phyloP scores from a whole-genome alignment of 1,140 invertebrate species.

The Diprion similis region DNA sequence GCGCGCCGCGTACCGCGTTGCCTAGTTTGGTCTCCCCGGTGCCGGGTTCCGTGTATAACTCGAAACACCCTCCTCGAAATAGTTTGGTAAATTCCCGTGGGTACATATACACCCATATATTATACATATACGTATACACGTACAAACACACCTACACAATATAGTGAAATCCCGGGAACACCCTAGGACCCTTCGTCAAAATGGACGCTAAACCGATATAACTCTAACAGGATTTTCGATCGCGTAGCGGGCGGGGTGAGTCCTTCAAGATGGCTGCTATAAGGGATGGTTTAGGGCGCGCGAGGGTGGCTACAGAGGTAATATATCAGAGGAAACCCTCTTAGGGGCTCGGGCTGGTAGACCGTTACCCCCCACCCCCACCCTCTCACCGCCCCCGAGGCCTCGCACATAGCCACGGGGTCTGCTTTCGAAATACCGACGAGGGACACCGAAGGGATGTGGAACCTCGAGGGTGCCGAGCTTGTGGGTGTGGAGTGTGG shows the following conservation, averaged over 20 bases:
- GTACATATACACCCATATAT: not conserved
- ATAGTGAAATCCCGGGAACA: slow-evolving; percentile 18
- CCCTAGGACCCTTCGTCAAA: slow-evolving; percentile 48
- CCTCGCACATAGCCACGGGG: slow-evolving; percentile 30
- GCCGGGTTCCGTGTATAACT: slow-evolving; percentile 33
- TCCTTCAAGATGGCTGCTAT: slow-evolving; percentile 61
- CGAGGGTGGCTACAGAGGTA: slow-evolving; percentile 51
- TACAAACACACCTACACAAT: not conserved
- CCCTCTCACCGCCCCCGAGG: not conserved
- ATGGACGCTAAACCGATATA: slow-evolving; percentile 61
- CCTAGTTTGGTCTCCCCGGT: slow-evolving; percentile 6
- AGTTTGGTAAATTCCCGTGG: slow-evolving; percentile 25
- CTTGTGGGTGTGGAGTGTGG: slow-evolving; percentile 20
- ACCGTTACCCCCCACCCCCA: slow-evolving; percentile 39
- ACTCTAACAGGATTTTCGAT: slow-evolving; percentile 63
- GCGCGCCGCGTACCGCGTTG: not conserved
- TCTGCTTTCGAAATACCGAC: slow-evolving; percentile 40
- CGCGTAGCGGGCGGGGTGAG: slow-evolving; percentile 48
- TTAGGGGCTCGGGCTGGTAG: slow-evolving; percentile 39
- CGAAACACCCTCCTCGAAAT: slow-evolving; percentile 34
- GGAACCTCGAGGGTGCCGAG: slow-evolving; percentile 21
- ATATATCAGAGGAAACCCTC: slow-evolving; percentile 52
- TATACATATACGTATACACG: not conserved
- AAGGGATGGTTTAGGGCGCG: slow-evolving; percentile 58
- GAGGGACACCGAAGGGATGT: slow-evolving; percentile 23